Evolutionary conservation across 2,797 vertebrate species (phyloP), one percentile per base, ranked within the genome.

Genomic region (Tragopan temminckii): DNA sequence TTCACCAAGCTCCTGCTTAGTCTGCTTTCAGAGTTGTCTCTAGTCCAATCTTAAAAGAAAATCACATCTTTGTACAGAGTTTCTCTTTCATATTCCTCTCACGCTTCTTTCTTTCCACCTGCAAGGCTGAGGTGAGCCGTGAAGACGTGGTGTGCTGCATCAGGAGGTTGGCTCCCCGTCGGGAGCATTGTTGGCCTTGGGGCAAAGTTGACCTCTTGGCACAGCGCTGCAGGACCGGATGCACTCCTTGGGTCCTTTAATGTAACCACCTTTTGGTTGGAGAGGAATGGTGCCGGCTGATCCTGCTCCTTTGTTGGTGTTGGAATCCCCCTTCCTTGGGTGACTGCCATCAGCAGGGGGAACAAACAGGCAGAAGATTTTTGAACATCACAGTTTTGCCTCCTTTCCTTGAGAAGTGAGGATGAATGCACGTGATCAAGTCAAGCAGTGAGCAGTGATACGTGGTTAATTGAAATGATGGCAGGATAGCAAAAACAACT

Each of bases 151-250:
- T 36, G 59, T 1, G 0, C 42, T 67, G 35, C 33, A 58, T 72
- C 0, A 2, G 62, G 46, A 3, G 57, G 43, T 11, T 0, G 0
- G 33, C 25, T 46, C 36, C 62, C 25, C 66, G 5, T 36, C 61
- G 23, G 45, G 25, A 62, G 31, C 31, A 16, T 3, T 45, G 52
- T 62, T 45, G 42, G 38, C 48, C 59, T 58, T 21, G 43, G 36
- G 52, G 33, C 55, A 42, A 8, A 55, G 42, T 52, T 79, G 62
- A 11, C 78, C 57, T 90, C 42, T 25, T 50, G 27, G 6, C 21
- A 6, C 23, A 27, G 43, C 53, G 9, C 35, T 59, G 43, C 40
- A 61, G 80, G 36, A 59, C 72, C 40, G 29, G 66, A 5, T 61
- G 42, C 38, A 16, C 46, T 61, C n/a, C 3, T 2, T 21, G 71